phyloP scores from a whole-genome alignment of 2,888 invertebrate genomes.

The Lasioglossum vierecki region DNA sequence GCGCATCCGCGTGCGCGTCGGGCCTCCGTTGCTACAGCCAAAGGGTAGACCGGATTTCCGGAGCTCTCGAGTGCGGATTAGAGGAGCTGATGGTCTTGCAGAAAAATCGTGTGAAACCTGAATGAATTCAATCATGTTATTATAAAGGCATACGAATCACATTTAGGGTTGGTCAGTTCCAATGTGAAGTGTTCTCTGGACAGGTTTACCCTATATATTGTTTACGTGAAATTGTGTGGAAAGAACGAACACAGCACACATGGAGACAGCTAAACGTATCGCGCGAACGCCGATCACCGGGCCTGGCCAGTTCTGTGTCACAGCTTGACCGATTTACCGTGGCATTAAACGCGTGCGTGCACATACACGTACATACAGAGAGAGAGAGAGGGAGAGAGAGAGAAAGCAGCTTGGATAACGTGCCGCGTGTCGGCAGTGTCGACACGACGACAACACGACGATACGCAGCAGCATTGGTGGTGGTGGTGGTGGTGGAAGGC shows the following conservation, averaged over 20 bases:
- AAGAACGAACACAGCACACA: not conserved
- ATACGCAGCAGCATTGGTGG: conserved; percentile 23
- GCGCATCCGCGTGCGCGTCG: conserved; percentile 13
- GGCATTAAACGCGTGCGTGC: conserved; percentile 61
- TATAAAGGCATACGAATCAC: not conserved
- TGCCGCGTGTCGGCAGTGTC: conserved; percentile 51
- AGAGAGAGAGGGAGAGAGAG: not conserved
- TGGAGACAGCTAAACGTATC: not conserved
- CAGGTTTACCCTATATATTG: not conserved
- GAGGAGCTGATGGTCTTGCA: not conserved
- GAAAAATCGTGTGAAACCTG: not conserved
- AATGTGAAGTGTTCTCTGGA: too few species aligned
- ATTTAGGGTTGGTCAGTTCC: too few species aligned
- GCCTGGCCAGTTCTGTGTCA: conserved; percentile 39
- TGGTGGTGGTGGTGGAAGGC: conserved; percentile 72
- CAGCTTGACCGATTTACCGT: conserved; percentile 70
- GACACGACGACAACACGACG: conserved; percentile 66
- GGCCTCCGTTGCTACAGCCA: not conserved
- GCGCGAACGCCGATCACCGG: not conserved
- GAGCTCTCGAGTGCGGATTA: not conserved
- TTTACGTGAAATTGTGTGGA: not conserved
- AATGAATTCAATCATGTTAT: not conserved
- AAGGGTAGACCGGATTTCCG: not conserved
- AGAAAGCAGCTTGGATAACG: conserved; percentile 38
- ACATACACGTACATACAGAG: conserved; percentile 20